Base-by-base conservation (phyloP, 2,888 invertebrate species). In the Plagodis pulveraria region DNA sequence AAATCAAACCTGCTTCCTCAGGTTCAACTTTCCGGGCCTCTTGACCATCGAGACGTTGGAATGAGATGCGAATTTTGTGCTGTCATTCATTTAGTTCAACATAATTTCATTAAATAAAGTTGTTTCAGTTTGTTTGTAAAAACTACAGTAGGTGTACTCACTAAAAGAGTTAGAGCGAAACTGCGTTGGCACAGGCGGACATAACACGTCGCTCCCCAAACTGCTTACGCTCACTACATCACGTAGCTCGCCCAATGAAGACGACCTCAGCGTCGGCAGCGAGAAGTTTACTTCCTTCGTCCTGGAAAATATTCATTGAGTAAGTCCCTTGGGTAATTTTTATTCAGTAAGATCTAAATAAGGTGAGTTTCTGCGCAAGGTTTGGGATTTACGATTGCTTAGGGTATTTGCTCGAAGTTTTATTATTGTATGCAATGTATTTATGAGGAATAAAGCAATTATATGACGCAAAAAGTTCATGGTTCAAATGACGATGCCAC, bases 151-250 rank as follows among this genome's bases (percentile, higher is more conserved):
- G 2, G 22, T 22, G 7, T 45, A 94, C 94, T 94, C 83, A 95
- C 95, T 95, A 87, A 95, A 95, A n/a, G 95, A 95, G 74, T 95
- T 95, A 12, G 95, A 95, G 45, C 95, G 89, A 59, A 93, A 91
- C 66, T 91, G 92, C 55, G 86, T 74, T 6, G 88, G 86, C 48
- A 86, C 81, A 5, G 89, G 91, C 0, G 91, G 92, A 65, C 88
- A 86, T 7, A 93, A 73, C 12, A 89, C 81, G 62, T 92, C 92
- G 60, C 86, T 86, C 32, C 85, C 87, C 2, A 91, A 78, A 52
- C 90, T 90, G 72, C 82, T 87, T 8, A 87, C 87, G 65, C 91
- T 92, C 63, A 86, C 79, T 34, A 80, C 87, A 59, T 92, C 92
- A 59, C 93, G 91, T 0, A 93, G 83, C 65, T 93, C 93, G 0